Evolutionary conservation across 2,113 vertebrate species (phyloP).

Genomic region (Lamprotornis superbus): DNA sequence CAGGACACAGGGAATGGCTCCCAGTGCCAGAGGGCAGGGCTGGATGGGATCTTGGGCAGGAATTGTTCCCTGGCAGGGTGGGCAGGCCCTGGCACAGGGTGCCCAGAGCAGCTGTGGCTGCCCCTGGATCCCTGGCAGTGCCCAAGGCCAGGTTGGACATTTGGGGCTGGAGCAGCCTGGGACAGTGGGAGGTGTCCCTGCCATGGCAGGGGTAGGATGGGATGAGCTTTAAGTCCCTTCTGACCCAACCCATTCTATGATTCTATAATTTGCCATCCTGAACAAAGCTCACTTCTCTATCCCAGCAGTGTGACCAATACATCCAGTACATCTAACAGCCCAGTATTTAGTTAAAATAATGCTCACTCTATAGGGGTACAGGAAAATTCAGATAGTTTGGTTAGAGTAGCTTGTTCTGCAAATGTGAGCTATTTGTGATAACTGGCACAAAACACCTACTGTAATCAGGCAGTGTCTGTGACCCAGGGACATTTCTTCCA

Average conservation of each 20-base stretch:
- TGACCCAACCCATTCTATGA: too few relatives aligned
- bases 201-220: accelerated
- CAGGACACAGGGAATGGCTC: background rate
- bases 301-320: background rate
- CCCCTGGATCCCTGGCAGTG: background rate
- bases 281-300: background rate
- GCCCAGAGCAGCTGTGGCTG: background rate
- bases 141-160: background rate
- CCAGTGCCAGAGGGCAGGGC: background rate
- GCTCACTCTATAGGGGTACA: background rate
- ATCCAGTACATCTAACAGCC: background rate
- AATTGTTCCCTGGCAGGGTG: background rate
- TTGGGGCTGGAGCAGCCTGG: background rate
- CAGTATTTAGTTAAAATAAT: background rate
- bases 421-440: background rate
- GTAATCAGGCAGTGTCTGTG: background rate
- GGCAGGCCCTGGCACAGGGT: background rate
- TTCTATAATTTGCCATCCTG: background rate
- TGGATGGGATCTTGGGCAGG: background rate
- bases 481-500: background rate
- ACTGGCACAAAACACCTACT: background rate
- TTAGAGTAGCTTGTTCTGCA: background rate
- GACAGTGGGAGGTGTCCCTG: background rate
- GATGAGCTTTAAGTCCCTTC: background rate
- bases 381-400: background rate